Conservation (phyloP, 2,113 vertebrate species). For the Ceyx melanurus region DNA sequence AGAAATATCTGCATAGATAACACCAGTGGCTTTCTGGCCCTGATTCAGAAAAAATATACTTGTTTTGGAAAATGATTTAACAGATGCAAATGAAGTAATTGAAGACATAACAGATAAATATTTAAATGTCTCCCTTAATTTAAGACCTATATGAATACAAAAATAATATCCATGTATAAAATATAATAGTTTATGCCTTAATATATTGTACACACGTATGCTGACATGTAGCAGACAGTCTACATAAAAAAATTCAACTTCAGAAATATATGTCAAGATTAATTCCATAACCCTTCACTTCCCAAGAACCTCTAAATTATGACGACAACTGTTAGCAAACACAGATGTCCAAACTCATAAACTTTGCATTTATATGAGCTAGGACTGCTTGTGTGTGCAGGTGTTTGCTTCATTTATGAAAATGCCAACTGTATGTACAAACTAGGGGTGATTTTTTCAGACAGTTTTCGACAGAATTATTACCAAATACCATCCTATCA, state of each 20-base stretch:
- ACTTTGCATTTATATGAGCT: conserved; percentile 29
- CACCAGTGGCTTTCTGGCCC: background rate
- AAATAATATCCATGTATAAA: background rate
- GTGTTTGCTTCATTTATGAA: conserved; percentile 44
- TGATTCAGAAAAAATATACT: background rate
- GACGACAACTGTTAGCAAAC: conserved; percentile 60
- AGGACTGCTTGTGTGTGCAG: background rate
- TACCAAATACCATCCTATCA: background rate
- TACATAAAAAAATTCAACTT: background rate
- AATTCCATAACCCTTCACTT: conserved; percentile 31
- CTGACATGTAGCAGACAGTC: background rate
- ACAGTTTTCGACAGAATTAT: background rate
- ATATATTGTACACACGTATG: background rate
- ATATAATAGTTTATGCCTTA: background rate
- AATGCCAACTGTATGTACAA: conserved; percentile 6
- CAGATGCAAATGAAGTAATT: background rate
- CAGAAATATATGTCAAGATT: conserved; percentile 40
- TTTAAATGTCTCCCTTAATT: background rate
- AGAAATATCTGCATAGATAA: background rate
- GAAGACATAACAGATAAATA: background rate
- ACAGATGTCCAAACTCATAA: conserved; percentile 66
- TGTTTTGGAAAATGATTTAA: background rate
- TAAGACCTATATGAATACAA: background rate
- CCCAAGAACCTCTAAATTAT: conserved; percentile 46
- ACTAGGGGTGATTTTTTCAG: background rate